These are phyloP conservation scores for Melanotaenia maccullochi DNA, from an alignment of 2,797 vertebrate genomes.

Conservation along the genomic window DNA sequence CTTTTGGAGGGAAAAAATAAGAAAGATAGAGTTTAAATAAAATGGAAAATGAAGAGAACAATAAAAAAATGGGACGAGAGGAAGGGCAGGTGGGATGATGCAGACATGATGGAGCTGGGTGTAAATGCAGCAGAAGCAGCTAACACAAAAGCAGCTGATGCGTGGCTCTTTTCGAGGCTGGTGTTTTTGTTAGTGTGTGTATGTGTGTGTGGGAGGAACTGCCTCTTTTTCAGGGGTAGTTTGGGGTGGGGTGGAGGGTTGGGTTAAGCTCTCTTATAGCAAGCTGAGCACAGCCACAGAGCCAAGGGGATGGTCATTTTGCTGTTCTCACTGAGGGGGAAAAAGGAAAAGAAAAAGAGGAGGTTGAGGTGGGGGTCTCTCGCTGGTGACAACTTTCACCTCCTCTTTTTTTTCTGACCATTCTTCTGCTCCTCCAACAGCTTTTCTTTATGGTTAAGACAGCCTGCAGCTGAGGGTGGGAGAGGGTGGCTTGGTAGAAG, in stretches of 20 bases:
- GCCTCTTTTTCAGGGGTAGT: conserved; percentile 47
- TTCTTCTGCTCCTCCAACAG: conserved; percentile 74
- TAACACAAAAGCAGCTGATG: conserved; percentile 93
- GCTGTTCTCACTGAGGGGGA: conserved; percentile 66
- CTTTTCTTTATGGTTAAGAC: conserved; percentile 77
- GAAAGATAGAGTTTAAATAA: conserved; percentile 1
- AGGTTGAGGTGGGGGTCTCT: conserved; percentile 82
- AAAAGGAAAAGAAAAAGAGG: conserved; percentile 81
- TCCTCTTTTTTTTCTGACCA: conserved; percentile 68
- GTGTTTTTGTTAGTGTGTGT: conserved; percentile 81
- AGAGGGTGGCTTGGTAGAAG: conserved; percentile 51
- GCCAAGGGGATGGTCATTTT: conserved; percentile 74
- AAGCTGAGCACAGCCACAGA: conserved; percentile 70
- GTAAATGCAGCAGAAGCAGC: conserved; percentile 65
- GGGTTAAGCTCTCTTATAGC: conserved; percentile 83
- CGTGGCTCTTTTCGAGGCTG: conserved; percentile 91
- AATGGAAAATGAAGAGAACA: conserved; percentile 46
- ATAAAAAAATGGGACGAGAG: conserved; percentile 8
- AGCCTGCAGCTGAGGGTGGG: conserved; percentile 68
- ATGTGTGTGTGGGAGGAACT: conserved; percentile 27
- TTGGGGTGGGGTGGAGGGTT: conserved; percentile 70
- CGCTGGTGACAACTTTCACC: conserved; percentile 84
- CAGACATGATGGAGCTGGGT: conserved; percentile 48
- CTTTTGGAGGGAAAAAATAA: conserved; percentile 9
- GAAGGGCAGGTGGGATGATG: conserved; percentile 15